Conservation (phyloP, 1,140 invertebrate species). For the Branchinecta lynchi region DNA sequence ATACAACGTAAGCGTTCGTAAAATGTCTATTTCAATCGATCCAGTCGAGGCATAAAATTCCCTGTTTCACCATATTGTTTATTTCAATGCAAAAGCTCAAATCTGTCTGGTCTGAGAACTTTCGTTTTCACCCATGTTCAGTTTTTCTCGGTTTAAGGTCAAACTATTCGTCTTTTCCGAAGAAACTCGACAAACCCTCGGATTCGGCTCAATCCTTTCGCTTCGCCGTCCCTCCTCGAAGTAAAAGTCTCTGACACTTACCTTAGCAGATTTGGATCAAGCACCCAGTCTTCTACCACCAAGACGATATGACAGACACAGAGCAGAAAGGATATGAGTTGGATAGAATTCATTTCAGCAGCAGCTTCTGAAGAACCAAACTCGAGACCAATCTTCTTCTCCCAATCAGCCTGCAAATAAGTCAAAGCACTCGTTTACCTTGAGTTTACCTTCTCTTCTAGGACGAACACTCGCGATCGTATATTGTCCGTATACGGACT, state of each 20-base stretch:
- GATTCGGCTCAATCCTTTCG: neutral
- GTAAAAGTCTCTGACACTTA: conserved; percentile 25
- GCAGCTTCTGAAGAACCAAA: conserved; percentile 44
- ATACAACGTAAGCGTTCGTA: too few species aligned
- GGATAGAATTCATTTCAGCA: conserved; percentile 54
- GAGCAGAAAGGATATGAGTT: conserved; percentile 64
- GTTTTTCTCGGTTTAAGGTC: too few species aligned
- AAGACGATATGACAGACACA: conserved; percentile 77
- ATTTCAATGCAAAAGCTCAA: too few species aligned
- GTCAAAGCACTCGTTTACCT: conserved; percentile 25
- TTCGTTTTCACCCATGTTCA: too few species aligned
- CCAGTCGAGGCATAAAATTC: too few species aligned
- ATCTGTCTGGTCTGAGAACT: too few species aligned
- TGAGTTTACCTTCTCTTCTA: too few species aligned
- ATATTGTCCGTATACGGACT: too few species aligned
- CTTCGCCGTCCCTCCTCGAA: neutral
- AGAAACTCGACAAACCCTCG: neutral
- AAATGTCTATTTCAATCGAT: too few species aligned
- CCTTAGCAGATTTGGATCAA: conserved; percentile 55
- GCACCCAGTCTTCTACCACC: conserved; percentile 69
- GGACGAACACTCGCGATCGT: too few species aligned
- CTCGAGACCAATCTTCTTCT: conserved; percentile 30
- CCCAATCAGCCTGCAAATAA: neutral
- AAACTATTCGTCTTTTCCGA: neutral
- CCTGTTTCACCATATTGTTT: too few species aligned